These are phyloP conservation scores for Bombyx huttoni DNA, from an alignment of 2,888 invertebrate genomes.

Conservation along the genomic window DNA sequence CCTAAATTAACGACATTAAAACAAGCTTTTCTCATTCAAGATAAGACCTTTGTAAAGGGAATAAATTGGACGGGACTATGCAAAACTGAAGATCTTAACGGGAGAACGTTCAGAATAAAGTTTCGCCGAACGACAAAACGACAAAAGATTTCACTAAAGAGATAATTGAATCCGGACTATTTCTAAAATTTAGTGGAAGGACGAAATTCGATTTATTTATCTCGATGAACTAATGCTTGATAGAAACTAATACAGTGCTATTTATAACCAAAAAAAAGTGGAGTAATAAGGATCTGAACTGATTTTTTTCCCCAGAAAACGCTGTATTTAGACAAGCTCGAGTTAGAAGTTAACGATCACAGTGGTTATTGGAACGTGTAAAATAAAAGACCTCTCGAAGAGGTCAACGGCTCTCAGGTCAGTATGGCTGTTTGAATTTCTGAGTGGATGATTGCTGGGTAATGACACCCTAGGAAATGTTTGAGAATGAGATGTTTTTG, in stretches of 20 bases:
- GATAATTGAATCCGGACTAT: constrained; percentile 1
- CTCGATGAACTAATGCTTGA: background rate
- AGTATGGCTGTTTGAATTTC: constrained; percentile 12
- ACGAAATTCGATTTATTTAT: background rate
- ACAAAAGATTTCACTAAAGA: constrained; percentile 5
- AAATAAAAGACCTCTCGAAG: constrained; percentile 11
- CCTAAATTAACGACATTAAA: constrained; percentile 61
- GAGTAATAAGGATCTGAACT: no score
- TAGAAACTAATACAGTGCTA: background rate
- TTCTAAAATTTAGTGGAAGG: constrained; percentile 1
- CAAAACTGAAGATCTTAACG: constrained; percentile 21
- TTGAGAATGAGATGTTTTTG: constrained; percentile 1
- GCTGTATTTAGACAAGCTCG: background rate
- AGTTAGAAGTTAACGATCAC: constrained; percentile 21
- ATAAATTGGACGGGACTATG: constrained; percentile 47
- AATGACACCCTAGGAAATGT: constrained; percentile 5
- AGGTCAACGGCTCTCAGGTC: constrained; percentile 18
- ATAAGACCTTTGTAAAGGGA: constrained; percentile 55
- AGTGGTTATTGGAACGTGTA: constrained; percentile 25
- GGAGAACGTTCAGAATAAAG: constrained; percentile 7
- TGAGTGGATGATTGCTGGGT: constrained; percentile 10
- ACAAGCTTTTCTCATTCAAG: constrained; percentile 59
- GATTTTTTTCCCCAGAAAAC: no score
- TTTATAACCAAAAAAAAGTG: no score
- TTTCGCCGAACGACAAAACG: constrained; percentile 7